A percentile compares a stretch with the other conserved stretches of the same genome.
phyloP scores from a whole-genome alignment of 2,888 invertebrate species.

The Drosophila affinis region DNA sequence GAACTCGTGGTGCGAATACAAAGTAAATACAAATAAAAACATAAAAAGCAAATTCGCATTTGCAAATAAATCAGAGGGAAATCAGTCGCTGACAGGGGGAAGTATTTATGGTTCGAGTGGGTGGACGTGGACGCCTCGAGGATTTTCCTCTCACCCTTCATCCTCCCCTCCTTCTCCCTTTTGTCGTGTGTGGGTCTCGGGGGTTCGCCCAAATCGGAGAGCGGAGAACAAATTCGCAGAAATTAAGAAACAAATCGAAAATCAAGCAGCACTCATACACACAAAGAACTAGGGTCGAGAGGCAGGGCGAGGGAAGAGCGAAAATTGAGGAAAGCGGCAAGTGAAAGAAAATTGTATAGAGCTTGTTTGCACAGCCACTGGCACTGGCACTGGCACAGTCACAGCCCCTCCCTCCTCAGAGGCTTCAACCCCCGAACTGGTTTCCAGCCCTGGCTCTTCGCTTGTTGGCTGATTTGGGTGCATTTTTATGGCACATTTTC shows the following conservation, averaged over 20 bases:
- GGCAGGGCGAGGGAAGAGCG: background rate
- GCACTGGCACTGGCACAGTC: background rate
- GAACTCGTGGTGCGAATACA: constrained; percentile 76
- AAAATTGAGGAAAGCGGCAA: constrained; percentile 39
- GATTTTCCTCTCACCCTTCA: constrained; percentile 11
- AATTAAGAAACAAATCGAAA: constrained; percentile 80
- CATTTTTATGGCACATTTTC: constrained; percentile 79
- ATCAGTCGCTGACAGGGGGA: constrained; percentile 80
- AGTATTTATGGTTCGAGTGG: constrained; percentile 75
- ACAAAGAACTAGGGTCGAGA: constrained; percentile 27
- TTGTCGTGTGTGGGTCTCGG: constrained; percentile 2
- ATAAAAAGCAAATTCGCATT: constrained; percentile 80
- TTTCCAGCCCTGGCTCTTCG: background rate
- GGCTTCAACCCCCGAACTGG: background rate
- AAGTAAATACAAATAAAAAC: constrained; percentile 78
- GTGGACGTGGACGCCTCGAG: constrained; percentile 45
- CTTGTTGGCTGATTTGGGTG: constrained; percentile 38
- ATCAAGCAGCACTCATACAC: constrained; percentile 62
- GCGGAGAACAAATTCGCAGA: constrained; percentile 77
- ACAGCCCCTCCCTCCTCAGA: constrained; percentile 1
- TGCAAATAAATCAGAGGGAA: constrained; percentile 79
- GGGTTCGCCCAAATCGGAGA: constrained; percentile 51
- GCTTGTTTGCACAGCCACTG: constrained; percentile 66
- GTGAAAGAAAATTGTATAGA: constrained; percentile 61
- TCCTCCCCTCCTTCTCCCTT: constrained; percentile 9